Percentiles rank a stretch among this genome's conserved stretches.
Conservation (phyloP, 37 sponge, comb jelly and placozoan genomes). For the Halichondria panicea region DNA sequence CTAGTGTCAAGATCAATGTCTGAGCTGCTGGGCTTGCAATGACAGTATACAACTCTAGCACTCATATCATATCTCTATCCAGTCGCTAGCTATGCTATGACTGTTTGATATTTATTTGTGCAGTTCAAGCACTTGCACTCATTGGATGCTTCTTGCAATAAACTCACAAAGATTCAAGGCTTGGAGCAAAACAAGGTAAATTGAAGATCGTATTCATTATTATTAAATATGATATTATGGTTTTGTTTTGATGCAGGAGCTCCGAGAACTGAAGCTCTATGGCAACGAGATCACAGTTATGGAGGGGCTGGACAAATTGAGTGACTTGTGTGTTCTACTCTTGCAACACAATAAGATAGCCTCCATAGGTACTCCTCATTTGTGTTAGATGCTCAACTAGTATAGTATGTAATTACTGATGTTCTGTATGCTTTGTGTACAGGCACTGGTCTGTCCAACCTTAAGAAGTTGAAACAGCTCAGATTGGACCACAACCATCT, state of each 20-base stretch:
- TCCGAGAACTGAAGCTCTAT: constrained; percentile 56
- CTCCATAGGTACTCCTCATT: constrained; percentile 17
- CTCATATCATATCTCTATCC: neutral
- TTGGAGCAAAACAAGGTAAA: constrained; percentile 12
- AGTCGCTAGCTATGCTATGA: neutral
- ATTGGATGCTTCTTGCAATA: constrained; percentile 51
- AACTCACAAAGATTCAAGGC: constrained; percentile 17
- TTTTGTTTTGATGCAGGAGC: constrained; percentile 1
- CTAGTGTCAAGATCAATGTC: too few relatives aligned
- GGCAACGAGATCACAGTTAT: constrained; percentile 25
- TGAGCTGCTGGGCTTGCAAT: too few relatives aligned
- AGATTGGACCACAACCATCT: constrained; percentile 45
- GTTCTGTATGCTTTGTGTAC: neutral
- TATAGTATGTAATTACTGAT: neutral
- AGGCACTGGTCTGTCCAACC: constrained; percentile 19
- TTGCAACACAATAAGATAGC: constrained; percentile 36
- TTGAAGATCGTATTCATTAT: neutral
- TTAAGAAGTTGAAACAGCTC: constrained; percentile 18
- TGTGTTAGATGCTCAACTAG: neutral
- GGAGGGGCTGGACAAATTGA: constrained; percentile 37
- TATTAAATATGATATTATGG: neutral
- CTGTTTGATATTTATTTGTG: neutral
- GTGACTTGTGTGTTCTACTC: constrained; percentile 8
- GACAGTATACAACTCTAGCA: too few relatives aligned
- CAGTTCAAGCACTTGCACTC: constrained; percentile 24